phyloP scores from a whole-genome alignment of 2,113 vertebrate genomes.

The Misgurnus anguillicaudatus region DNA sequence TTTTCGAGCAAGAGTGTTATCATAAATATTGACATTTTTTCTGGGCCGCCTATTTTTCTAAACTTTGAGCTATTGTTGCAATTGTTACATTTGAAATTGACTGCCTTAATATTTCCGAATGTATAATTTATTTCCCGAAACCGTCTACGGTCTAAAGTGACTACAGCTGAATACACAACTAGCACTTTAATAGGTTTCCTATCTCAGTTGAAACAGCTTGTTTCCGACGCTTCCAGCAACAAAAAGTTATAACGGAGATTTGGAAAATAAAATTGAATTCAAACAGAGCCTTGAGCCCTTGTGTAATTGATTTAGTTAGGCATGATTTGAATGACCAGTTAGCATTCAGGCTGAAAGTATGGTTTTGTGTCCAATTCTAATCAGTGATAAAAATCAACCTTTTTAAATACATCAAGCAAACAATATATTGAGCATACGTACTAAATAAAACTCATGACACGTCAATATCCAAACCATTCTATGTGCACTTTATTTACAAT shows the following conservation, averaged over 20 bases:
- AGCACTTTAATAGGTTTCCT: slow-evolving; percentile 1
- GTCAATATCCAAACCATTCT: slow-evolving; percentile 69
- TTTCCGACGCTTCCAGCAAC: slow-evolving; percentile 5
- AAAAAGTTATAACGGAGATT: slow-evolving; percentile 37
- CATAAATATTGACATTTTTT: slow-evolving; percentile 41
- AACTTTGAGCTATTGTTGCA: not conserved
- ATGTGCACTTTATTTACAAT: slow-evolving; percentile 84
- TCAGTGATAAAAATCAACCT: not conserved
- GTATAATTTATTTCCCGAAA: slow-evolving; percentile 37
- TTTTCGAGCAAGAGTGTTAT: slow-evolving; percentile 38
- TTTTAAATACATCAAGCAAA: not conserved
- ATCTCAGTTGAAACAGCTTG: slow-evolving; percentile 46
- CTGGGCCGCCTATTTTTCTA: not conserved
- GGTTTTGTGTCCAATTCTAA: not conserved
- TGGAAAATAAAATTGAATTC: slow-evolving; percentile 38
- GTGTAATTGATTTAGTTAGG: slow-evolving; percentile 20
- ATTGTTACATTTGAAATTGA: not conserved
- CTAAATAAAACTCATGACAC: slow-evolving; percentile 15
- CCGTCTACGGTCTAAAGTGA: slow-evolving; percentile 28
- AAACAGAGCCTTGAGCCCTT: slow-evolving; percentile 14
- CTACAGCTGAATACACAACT: not conserved
- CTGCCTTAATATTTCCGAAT: slow-evolving; percentile 9
- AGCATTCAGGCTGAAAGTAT: not conserved
- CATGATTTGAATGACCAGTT: not conserved
- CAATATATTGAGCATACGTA: not conserved